Evolutionary conservation across 2,888 invertebrate genomes (phyloP), one percentile per base, ranked within the genome.

Genomic region (Clostera curtula): DNA sequence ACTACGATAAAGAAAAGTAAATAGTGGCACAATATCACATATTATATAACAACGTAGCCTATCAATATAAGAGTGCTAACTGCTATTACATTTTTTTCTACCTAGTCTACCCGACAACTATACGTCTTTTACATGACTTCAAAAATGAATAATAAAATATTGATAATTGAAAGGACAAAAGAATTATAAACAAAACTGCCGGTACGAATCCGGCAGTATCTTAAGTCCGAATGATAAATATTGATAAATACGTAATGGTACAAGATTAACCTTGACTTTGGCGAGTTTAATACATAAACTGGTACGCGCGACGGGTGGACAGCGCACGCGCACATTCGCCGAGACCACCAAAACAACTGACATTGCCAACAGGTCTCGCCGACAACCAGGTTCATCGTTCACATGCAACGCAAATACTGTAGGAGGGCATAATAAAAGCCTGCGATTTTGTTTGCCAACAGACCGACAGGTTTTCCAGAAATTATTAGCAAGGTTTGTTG

Each of bases 261-360:
- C 24, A 31, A 35, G 27, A 34, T 42, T 40, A 42, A 29, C 30
- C 31, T 43, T 40, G 36, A 39, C 34, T 46, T 31, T 36, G 36
- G 45, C 41, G 43, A 37, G 47, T 47, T 38, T 28, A 25, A 37
- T 23, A 27, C 27, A 13, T 37, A 41, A 49, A 41, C 45, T 34
- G 21, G 27, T 30, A 37, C 18, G 38, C 39, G 33, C 38, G 33
- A 34, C 22, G 18, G 35, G 32, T 25, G 31, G 9, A 25, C 23
- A 31, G 65, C 66, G 74, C 66, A 59, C 69, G 80, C 70, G 70
- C 71, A 58, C 61, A 24, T 45, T 31, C 39, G 27, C 17, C 65
- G 62, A 53, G 49, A 49, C 62, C 64, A 65, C 68, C 75, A 74
- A 75, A 79, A 79, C 75, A 72, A 79, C 80, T 80, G 79, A 56